Evolutionary conservation across 2,113 vertebrate genomes (phyloP).

Genomic region (Sterna hirundo): DNA sequence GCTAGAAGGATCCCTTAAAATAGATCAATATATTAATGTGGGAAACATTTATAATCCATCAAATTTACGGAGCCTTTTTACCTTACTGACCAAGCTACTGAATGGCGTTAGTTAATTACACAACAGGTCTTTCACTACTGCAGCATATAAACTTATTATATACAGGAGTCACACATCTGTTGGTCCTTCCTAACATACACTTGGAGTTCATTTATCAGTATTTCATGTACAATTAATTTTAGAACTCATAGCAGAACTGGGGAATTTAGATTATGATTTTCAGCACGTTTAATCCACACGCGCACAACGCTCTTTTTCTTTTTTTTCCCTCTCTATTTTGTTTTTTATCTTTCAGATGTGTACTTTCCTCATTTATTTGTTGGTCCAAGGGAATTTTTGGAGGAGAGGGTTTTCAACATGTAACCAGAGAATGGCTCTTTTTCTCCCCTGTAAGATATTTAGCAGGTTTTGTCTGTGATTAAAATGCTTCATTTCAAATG

Average conservation of each 20-base stretch:
- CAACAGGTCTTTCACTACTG: neutral
- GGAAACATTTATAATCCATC: neutral
- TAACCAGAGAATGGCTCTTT: neutral
- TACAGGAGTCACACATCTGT: neutral
- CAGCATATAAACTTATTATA: neutral
- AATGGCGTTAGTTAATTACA: neutral
- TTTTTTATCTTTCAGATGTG: neutral
- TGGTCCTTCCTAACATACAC: neutral
- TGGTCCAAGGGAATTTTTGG: neutral
- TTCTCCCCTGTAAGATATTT: neutral
- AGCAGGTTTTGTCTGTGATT: neutral
- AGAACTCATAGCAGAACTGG: neutral
- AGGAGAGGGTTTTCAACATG: neutral
- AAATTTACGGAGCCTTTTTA: neutral
- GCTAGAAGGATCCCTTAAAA: neutral
- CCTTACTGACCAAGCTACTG: neutral
- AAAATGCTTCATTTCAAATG: neutral
- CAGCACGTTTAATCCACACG: neutral
- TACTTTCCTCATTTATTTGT: neutral
- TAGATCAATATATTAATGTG: neutral
- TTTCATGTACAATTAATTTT: neutral
- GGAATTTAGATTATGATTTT: neutral
- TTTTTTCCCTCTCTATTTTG: too few species aligned
- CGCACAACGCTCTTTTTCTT: accelerated
- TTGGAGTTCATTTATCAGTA: neutral